Conservation (phyloP, 2,113 vertebrate species). For the Neolamprologus ventralis region DNA sequence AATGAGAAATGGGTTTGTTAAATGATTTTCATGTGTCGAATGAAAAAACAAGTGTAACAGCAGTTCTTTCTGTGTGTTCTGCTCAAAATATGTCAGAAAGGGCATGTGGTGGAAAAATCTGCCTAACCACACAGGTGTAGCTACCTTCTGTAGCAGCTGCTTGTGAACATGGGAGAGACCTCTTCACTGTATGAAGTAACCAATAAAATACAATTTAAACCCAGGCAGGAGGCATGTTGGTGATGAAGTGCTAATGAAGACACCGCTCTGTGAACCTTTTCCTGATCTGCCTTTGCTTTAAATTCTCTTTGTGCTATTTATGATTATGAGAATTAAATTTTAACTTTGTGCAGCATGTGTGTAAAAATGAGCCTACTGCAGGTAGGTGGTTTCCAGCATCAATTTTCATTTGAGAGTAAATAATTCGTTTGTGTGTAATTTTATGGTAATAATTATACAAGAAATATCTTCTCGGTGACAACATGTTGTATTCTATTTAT, state of each 20-base stretch:
- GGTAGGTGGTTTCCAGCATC: slow-evolving; percentile 40
- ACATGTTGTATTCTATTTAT: background rate
- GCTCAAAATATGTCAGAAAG: background rate
- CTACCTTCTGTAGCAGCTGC: background rate
- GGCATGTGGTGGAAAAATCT: background rate
- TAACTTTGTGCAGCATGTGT: background rate
- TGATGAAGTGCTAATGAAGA: background rate
- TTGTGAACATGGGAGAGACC: background rate
- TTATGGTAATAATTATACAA: background rate
- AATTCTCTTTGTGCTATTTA: background rate
- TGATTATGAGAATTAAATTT: background rate
- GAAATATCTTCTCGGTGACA: background rate
- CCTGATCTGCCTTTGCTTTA: background rate
- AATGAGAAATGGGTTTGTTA: background rate
- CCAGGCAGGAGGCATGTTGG: slow-evolving; percentile 42
- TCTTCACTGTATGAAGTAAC: background rate
- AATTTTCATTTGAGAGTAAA: background rate
- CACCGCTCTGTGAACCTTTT: background rate
- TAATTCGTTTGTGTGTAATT: background rate
- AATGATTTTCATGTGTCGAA: background rate
- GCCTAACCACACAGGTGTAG: background rate
- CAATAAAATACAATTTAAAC: background rate
- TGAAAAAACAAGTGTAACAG: background rate
- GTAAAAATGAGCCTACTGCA: background rate
- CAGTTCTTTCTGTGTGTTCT: background rate